Conservation (phyloP, 2,113 vertebrate species). For the Strix uralensis region DNA sequence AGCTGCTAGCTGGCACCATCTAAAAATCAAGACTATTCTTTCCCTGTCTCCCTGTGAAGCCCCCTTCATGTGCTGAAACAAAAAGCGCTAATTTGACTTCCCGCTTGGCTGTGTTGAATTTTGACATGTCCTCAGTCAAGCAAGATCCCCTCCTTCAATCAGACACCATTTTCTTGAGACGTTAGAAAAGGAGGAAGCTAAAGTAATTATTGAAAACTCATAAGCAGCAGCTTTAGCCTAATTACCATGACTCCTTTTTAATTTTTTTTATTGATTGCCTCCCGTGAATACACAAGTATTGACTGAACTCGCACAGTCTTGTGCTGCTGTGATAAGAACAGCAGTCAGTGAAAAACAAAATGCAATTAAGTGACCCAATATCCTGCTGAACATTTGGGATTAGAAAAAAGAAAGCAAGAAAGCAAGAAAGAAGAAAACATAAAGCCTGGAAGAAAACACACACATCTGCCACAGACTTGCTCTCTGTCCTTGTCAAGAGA, state of each 20-base stretch:
- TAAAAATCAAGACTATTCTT: constrained; percentile 70
- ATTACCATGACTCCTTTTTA: constrained; percentile 69
- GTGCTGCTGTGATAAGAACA: constrained; percentile 35
- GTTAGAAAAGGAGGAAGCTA: constrained; percentile 57
- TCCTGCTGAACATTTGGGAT: not conserved
- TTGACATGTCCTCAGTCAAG: constrained; percentile 64
- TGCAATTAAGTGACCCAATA: constrained; percentile 20
- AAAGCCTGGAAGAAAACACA: not conserved
- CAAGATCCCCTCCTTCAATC: constrained; percentile 71
- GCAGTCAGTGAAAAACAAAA: constrained; percentile 15
- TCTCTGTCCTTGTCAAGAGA: not conserved
- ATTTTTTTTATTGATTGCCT: constrained; percentile 71
- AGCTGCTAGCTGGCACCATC: constrained; percentile 55
- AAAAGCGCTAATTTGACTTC: constrained; percentile 68
- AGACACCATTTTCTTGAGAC: constrained; percentile 70
- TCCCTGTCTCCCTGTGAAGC: not conserved
- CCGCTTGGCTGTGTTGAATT: constrained; percentile 55
- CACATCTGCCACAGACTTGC: not conserved
- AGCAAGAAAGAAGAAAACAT: not conserved
- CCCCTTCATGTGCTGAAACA: constrained; percentile 58
- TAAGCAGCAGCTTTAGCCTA: constrained; percentile 71
- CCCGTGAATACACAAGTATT: constrained; percentile 59
- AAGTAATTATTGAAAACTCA: constrained; percentile 72
- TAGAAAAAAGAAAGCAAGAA: no score
- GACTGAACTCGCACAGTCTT: constrained; percentile 16